phyloP scores from a whole-genome alignment of 1,140 invertebrate genomes.

The Lethocerus indicus region DNA sequence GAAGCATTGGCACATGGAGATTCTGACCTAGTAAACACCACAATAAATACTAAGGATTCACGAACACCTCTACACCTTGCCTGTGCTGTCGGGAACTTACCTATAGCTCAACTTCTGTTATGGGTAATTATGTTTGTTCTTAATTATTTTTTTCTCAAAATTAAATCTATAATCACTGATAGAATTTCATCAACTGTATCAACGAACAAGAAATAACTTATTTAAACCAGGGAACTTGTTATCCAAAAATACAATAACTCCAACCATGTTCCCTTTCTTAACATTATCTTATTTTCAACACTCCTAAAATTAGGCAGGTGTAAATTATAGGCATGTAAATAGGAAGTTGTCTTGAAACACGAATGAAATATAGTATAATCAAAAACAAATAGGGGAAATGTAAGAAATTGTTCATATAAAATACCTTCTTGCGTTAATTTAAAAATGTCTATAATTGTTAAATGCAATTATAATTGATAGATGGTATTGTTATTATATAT shows the following conservation, averaged over 20 bases:
- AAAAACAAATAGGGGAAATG: conserved; percentile 5
- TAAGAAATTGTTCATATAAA: conserved; percentile 18
- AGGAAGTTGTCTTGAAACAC: too few species aligned
- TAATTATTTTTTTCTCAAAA: conserved; percentile 7
- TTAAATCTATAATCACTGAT: too few species aligned
- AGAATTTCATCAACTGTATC: too few species aligned
- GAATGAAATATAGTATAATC: too few species aligned
- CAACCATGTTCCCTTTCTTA: too few species aligned
- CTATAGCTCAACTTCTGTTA: conserved; percentile 78
- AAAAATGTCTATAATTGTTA: not conserved
- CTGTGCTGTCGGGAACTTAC: conserved; percentile 72
- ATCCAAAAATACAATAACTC: too few species aligned
- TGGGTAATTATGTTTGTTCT: conserved; percentile 51
- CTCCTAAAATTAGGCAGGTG: too few species aligned
- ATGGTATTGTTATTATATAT: conserved; percentile 19
- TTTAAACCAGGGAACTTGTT: too few species aligned
- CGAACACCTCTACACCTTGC: conserved; percentile 77
- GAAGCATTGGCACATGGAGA: conserved; percentile 38
- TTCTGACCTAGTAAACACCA: conserved; percentile 41
- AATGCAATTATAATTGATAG: conserved; percentile 12
- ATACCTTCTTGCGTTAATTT: not conserved
- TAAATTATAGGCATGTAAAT: too few species aligned
- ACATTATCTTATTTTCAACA: too few species aligned
- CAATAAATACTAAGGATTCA: conserved; percentile 50
- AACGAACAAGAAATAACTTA: too few species aligned